Evolutionary conservation across 1,140 invertebrate genomes (phyloP), one percentile per base, ranked within the genome.

Genomic region (Pseudomyrmex flavicornis): DNA sequence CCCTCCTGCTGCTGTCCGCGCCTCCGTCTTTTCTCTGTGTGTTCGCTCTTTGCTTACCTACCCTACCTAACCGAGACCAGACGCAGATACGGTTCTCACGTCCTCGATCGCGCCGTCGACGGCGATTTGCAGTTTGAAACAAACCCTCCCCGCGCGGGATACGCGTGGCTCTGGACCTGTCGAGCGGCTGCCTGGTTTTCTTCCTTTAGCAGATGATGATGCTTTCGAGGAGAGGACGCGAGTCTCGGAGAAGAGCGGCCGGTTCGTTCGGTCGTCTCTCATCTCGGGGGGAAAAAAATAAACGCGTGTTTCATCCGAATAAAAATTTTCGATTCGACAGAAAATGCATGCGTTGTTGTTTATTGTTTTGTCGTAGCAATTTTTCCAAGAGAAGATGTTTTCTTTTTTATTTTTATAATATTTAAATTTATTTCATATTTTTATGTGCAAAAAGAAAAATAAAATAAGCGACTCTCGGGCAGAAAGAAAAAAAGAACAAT

Each of bases 1-100:
- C 59, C 35, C 77, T 84, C 50, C 46, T 54, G 66, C 77, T 73
- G 52, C 54, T 35, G 26, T 80, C 72, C 22, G 61, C 20, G 15
- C 46, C 50, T 58, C 58, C 62, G 62, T 79, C 76, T 63, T 82
- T 58, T 72, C 83, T 66, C 59, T 58, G 20, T 69, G 56, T 72
- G 56, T 72, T 85, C 83, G 82, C 69, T 35, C 35, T 82, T 87
- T 88, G 83, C 75, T 85, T 90, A 88, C 86, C 84, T 86, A 88
- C 82, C 75, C 84, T 86, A 88, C 82, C 75, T 85, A 89, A 75
- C 84, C 56, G 82, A 83, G 85, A 80, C 82, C 80, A 89, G 85
- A 83, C 85, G 70, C 85, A 84, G 85, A 90, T 91, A 90, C 83
- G 86, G 84, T 92, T 92, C 91, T 91, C 91, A 92, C 90, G 90